These are phyloP conservation scores for Hyperoplus lanceolatus DNA, from an alignment of 2,797 vertebrate species.

Conservation along the genomic window DNA sequence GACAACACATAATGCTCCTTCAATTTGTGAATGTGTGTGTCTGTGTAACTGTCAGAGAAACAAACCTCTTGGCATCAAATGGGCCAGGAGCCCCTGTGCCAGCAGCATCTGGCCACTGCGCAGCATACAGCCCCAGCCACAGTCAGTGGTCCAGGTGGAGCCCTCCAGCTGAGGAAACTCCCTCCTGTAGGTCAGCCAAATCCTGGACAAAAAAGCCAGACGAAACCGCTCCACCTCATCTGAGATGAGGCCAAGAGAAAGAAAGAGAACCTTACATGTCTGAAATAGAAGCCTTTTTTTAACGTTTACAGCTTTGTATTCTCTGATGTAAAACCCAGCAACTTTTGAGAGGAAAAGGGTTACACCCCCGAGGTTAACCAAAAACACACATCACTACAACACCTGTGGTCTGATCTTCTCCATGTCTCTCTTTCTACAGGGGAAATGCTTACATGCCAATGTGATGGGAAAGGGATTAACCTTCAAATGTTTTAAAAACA, in stretches of 20 bases:
- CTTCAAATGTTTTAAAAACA: not conserved
- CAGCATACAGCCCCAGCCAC: constrained; percentile 96
- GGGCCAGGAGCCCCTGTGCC: constrained; percentile 91
- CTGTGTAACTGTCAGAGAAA: not conserved
- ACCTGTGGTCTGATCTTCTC: constrained; percentile 1
- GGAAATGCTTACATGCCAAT: not conserved
- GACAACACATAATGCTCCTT: too few relatives aligned
- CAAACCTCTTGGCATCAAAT: constrained; percentile 89
- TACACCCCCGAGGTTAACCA: constrained; percentile 21
- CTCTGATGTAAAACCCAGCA: not conserved
- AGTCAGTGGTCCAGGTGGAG: constrained; percentile 91
- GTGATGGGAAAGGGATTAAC: not conserved
- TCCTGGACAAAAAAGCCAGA: constrained; percentile 88
- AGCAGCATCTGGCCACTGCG: constrained; percentile 95
- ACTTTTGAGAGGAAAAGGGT: not conserved
- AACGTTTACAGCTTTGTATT: constrained; percentile 5
- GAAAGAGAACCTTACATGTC: not conserved
- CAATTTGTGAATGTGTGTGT: too few relatives aligned
- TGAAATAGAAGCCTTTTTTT: not conserved
- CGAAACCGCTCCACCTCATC: constrained; percentile 90
- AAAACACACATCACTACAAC: constrained; percentile 28
- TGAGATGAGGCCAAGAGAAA: constrained; percentile 52
- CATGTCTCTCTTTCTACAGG: not conserved
- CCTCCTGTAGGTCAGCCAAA: constrained; percentile 93
- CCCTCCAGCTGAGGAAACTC: constrained; percentile 92